Percentiles rank a stretch among this genome's conserved stretches.
phyloP scores from a whole-genome alignment of 2,888 invertebrate genomes.

The Heliconius charithonia region DNA sequence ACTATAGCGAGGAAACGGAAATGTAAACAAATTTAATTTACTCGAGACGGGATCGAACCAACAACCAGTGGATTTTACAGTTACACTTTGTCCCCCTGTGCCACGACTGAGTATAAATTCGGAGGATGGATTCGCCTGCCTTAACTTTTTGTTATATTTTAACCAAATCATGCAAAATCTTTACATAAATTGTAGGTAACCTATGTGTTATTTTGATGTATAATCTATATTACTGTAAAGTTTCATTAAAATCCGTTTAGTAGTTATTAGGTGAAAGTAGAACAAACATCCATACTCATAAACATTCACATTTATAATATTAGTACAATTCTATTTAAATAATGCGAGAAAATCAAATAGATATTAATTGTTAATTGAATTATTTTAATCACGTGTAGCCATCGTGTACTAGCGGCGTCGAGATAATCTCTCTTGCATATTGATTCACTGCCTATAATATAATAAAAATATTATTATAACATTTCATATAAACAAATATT shows the following conservation, averaged over 20 bases:
- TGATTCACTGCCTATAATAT: constrained; percentile 18
- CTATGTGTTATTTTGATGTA: neutral
- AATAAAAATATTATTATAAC: constrained; percentile 1
- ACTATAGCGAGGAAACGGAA: no score
- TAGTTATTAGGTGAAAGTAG: neutral
- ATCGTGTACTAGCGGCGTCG: constrained; percentile 14
- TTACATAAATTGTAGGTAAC: neutral
- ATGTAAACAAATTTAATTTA: no score
- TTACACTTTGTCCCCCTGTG: no score
- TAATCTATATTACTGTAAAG: neutral
- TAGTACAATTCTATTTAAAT: neutral
- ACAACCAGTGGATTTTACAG: no score
- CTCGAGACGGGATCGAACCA: no score
- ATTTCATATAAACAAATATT: neutral
- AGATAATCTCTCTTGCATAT: constrained; percentile 14
- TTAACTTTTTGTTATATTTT: neutral
- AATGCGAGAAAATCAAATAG: constrained; percentile 13
- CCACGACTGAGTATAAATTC: neutral
- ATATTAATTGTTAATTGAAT: constrained; percentile 9
- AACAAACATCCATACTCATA: neutral
- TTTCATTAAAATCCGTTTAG: neutral
- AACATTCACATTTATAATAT: neutral
- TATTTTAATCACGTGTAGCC: constrained; percentile 21
- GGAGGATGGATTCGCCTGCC: neutral
- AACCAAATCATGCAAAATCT: neutral